Evolutionary conservation across 2,888 invertebrate genomes (phyloP).

Genomic region (Silvanus unidentatus): DNA sequence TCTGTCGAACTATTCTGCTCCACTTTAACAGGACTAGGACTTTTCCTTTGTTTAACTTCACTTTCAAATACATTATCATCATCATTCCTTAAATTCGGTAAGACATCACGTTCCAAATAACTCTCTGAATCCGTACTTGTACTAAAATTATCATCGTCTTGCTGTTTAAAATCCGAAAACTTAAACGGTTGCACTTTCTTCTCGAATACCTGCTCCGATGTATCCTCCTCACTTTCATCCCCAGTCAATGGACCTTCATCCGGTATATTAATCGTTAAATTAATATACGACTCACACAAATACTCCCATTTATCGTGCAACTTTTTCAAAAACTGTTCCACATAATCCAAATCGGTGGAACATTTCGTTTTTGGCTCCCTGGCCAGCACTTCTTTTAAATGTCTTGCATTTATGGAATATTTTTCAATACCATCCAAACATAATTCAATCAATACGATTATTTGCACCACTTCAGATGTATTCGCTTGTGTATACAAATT

Average conservation of each 20-base stretch:
- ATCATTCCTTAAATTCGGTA: slow-evolving; percentile 42
- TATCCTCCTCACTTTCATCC: slow-evolving; percentile 27
- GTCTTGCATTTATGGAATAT: slow-evolving; percentile 57
- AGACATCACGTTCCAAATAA: slow-evolving; percentile 40
- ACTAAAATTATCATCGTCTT: slow-evolving; percentile 39
- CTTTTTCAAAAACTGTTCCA: slow-evolving; percentile 41
- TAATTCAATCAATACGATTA: slow-evolving; percentile 79
- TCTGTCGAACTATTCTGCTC: slow-evolving; percentile 36
- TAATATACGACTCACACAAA: slow-evolving; percentile 43
- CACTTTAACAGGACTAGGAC: background rate
- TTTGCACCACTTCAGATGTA: slow-evolving; percentile 85
- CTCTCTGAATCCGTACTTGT: slow-evolving; percentile 42
- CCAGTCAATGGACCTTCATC: slow-evolving; percentile 21
- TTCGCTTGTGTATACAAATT: slow-evolving; percentile 91
- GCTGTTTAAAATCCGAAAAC: slow-evolving; percentile 53
- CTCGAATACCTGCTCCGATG: slow-evolving; percentile 7
- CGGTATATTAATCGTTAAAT: slow-evolving; percentile 40
- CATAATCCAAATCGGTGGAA: slow-evolving; percentile 39
- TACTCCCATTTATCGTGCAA: slow-evolving; percentile 43
- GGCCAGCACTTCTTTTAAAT: slow-evolving; percentile 56
- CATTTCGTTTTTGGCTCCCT: slow-evolving; percentile 41
- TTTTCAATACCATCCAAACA: slow-evolving; percentile 67
- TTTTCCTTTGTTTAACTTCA: slow-evolving; percentile 1
- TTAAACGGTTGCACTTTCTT: slow-evolving; percentile 42
- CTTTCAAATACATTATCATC: slow-evolving; percentile 38